Evolutionary conservation across 1,140 invertebrate species (phyloP), one percentile per base, ranked within the genome.

Genomic region (Thalassaphorura encarpata): DNA sequence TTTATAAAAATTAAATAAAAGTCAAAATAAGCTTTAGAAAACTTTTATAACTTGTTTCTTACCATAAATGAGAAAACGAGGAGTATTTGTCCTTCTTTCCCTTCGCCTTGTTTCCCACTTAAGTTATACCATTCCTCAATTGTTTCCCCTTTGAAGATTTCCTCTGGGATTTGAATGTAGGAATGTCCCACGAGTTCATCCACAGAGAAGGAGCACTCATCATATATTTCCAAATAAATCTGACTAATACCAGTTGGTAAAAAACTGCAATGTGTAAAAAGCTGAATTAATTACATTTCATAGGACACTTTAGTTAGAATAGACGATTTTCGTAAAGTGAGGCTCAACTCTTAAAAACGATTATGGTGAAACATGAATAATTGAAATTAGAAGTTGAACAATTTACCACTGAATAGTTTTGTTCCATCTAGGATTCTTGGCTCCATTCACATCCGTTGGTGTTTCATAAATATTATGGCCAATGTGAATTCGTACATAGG

Each of bases 371-470:
- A n/a, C n/a, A n/a, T n/a, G n/a, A n/a, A n/a, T n/a, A n/a, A n/a
- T n/a, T n/a, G n/a, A n/a, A n/a, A n/a, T n/a, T n/a, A n/a, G n/a
- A n/a, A n/a, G n/a, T n/a, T n/a, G n/a, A n/a, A 42, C n/a, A n/a
- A 26, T 24, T 73, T 77, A 92, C 87, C 87, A 88, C 67, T 91
- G 84, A 64, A 96, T 82, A 53, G 85, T 83, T 78, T 94, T 93
- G 70, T 94, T 92, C 93, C 93, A 97, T 62, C 83, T 77, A 18
- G 94, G 94, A 71, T 85, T 92, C 72, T 93, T 95, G n/a, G 90
- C 91, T 48, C 92, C 94, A 75, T 89, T 96, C 42, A 85, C 80
- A 68, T 89, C 85, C 3, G 92, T 96, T 56, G 90, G 89, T 1
- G 93, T 97, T 75, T 97, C 93, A 73, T 94, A 95, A 36, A 95